Conservation (phyloP, 2,113 vertebrate species). For the Corythoichthys haematopterus region DNA sequence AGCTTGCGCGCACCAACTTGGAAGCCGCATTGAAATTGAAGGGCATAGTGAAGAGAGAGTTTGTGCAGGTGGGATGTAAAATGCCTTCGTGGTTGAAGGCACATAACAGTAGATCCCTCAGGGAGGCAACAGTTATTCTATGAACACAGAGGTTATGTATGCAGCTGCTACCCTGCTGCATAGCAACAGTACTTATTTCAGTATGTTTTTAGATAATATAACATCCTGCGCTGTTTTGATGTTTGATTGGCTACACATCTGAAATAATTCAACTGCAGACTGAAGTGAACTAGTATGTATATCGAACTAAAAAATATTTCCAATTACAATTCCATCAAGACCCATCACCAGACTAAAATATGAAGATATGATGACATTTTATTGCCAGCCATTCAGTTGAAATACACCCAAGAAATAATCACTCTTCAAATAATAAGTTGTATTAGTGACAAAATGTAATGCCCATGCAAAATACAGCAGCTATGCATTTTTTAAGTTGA, state of each 20-base stretch:
- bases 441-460: no score
- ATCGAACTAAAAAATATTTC: background rate
- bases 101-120: constrained; percentile 16
- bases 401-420: no score
- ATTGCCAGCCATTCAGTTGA: background rate
- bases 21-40: constrained; percentile 13
- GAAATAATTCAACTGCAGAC: background rate
- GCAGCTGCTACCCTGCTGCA: constrained; percentile 31
- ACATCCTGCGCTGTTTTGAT: background rate
- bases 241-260: background rate
- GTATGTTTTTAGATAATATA: background rate
- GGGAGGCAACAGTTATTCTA: constrained; percentile 11
- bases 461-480: no score
- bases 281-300: background rate
- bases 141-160: constrained; percentile 31
- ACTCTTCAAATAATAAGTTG: no score
- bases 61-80: constrained; percentile 17
- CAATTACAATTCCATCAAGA: background rate
- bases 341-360: background rate
- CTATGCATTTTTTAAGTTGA: no score
- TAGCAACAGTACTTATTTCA: constrained; percentile 18
- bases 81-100: constrained; percentile 15
- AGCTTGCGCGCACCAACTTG: constrained; percentile 9
- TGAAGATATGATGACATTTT: background rate
- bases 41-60: constrained; percentile 8